A percentile compares a stretch with the other conserved stretches of the same genome.
phyloP scores from a whole-genome alignment of 2,888 invertebrate genomes.

The Polylopha cassiicola region DNA sequence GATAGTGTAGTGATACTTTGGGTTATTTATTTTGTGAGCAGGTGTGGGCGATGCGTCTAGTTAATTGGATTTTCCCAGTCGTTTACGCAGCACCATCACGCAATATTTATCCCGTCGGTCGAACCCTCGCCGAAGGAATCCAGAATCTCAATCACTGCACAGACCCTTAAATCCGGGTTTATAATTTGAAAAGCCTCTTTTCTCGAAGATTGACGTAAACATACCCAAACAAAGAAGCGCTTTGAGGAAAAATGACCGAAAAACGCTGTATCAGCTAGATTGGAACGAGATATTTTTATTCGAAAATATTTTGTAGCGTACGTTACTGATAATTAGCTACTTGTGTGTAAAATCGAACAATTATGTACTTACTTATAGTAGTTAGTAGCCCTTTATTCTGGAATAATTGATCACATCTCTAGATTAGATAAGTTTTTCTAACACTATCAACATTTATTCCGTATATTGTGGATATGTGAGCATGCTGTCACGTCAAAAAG shows the following conservation, averaged over 20 bases:
- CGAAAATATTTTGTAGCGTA: no score
- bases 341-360: no score
- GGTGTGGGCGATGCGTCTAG: slow-evolving; percentile 20
- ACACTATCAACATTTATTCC: no score
- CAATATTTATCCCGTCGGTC: slow-evolving; percentile 20
- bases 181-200: slow-evolving; percentile 19
- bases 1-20: slow-evolving; percentile 12
- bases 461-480: no score
- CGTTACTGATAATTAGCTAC: no score
- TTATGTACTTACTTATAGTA: no score
- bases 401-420: no score
- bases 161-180: slow-evolving; percentile 19
- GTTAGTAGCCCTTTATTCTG: no score
- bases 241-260: slow-evolving; percentile 2
- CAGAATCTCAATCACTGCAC: slow-evolving; percentile 16
- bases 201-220: slow-evolving; percentile 16
- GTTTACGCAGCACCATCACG: slow-evolving; percentile 20
- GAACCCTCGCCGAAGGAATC: slow-evolving; percentile 10
- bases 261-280: neutral
- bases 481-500: no score
- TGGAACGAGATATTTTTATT: slow-evolving; percentile 1
- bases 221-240: slow-evolving; percentile 13
- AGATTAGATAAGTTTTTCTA: no score
- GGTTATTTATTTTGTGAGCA: slow-evolving; percentile 20
- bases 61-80: slow-evolving; percentile 22